Conservation (phyloP, 2,797 vertebrate species). For the Emydoidea blandingii region DNA sequence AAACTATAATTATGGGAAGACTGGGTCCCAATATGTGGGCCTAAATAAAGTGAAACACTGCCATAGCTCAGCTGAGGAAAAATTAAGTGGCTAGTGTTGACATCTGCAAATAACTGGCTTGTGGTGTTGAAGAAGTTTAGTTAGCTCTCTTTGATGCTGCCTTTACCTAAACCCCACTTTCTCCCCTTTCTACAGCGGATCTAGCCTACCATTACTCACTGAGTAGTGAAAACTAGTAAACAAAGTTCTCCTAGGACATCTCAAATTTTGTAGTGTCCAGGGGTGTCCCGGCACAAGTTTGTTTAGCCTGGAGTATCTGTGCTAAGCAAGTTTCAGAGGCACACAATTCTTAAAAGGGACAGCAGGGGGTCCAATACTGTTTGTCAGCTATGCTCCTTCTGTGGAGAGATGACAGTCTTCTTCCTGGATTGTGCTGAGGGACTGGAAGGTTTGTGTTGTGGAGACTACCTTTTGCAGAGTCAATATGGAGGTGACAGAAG, state of each 20-base stretch:
- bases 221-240: not conserved
- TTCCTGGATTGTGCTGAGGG: not conserved
- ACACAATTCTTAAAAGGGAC: not conserved
- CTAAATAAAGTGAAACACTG: not conserved
- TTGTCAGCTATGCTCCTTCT: not conserved
- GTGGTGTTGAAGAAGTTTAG: not conserved
- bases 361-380: not conserved
- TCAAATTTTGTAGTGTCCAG: not conserved
- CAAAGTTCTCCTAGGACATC: not conserved
- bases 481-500: not conserved
- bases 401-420: not conserved
- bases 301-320: not conserved
- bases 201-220: not conserved
- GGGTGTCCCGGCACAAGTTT: not conserved
- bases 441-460: not conserved
- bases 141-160: not conserved
- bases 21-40: not conserved
- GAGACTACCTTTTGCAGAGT: not conserved
- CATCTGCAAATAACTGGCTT: not conserved
- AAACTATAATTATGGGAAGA: conserved; percentile 15
- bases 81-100: not conserved
- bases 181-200: not conserved
- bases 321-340: not conserved
- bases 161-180: not conserved
- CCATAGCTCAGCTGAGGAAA: not conserved